Conservation (phyloP, 2,888 invertebrate species). For the Cabera pusaria region DNA sequence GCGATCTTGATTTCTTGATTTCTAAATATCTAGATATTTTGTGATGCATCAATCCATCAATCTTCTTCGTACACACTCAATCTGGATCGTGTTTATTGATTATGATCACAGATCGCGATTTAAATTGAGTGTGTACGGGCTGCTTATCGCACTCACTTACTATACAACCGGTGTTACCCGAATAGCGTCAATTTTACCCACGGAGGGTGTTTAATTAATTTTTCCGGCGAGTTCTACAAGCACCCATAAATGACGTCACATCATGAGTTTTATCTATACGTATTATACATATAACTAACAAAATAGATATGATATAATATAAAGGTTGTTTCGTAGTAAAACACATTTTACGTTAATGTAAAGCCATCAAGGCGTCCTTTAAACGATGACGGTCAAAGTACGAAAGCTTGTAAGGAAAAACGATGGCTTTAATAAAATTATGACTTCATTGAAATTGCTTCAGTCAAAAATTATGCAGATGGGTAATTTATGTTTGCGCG, state of each 20-base stretch:
- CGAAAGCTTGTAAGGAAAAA: conserved; percentile 63
- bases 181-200: conserved; percentile 51
- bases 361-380: conserved; percentile 56
- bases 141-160: no score
- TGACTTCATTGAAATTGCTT: conserved; percentile 23
- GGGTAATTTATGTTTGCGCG: conserved; percentile 8
- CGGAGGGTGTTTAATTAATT: conserved; percentile 70
- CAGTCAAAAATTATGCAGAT: conserved; percentile 22
- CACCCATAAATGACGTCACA: conserved; percentile 57
- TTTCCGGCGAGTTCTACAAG: conserved; percentile 69
- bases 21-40: no score
- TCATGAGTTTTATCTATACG: conserved; percentile 2
- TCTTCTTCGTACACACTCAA: no score
- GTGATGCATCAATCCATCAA: no score
- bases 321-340: conserved; percentile 34
- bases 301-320: no score
- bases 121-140: no score
- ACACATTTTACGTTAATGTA: conserved; percentile 62
- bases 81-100: no score
- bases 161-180: conserved; percentile 37
- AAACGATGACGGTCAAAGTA: conserved; percentile 64
- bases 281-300: no score
- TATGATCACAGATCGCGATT: no score
- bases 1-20: no score
- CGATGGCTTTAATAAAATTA: conserved; percentile 26